These are phyloP conservation scores for Pluvialis apricaria DNA, from an alignment of 2,113 vertebrate genomes.

Conservation along the genomic window DNA sequence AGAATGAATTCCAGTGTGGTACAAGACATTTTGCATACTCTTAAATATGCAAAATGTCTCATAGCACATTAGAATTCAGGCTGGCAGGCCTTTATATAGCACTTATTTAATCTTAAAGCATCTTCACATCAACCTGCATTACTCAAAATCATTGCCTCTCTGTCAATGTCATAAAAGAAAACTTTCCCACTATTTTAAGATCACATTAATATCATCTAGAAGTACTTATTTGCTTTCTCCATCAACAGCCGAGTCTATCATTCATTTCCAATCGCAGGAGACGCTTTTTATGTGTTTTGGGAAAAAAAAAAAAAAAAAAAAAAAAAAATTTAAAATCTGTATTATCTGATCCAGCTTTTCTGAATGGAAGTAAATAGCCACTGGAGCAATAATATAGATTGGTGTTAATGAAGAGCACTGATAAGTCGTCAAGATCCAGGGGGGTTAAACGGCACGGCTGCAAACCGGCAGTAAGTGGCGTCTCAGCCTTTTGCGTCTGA, in stretches of 20 bases:
- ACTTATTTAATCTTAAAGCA: constrained; percentile 76
- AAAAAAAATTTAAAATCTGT: background rate
- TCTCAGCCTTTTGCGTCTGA: background rate
- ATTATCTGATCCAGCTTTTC: background rate
- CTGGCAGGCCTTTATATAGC: constrained; percentile 81
- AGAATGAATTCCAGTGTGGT: constrained; percentile 70
- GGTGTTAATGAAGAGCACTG: background rate
- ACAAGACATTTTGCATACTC: constrained; percentile 74
- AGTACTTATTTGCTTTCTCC: constrained; percentile 55
- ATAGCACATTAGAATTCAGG: constrained; percentile 72
- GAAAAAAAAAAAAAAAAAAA: background rate
- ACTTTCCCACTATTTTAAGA: constrained; percentile 72
- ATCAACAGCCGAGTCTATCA: background rate
- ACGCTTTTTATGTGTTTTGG: background rate
- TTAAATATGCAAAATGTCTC: constrained; percentile 76
- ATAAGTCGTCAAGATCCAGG: background rate
- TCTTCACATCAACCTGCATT: constrained; percentile 71
- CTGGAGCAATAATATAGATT: background rate
- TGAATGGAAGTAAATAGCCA: background rate
- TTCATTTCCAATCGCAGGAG: background rate
- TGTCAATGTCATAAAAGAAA: constrained; percentile 75
- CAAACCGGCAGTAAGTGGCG: background rate
- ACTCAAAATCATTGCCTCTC: constrained; percentile 70
- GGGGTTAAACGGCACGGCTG: background rate
- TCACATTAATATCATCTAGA: constrained; percentile 55